Evolutionary conservation across 2,888 invertebrate species (phyloP), one percentile per base, ranked within the genome.

Genomic region (Xanthia togata): DNA sequence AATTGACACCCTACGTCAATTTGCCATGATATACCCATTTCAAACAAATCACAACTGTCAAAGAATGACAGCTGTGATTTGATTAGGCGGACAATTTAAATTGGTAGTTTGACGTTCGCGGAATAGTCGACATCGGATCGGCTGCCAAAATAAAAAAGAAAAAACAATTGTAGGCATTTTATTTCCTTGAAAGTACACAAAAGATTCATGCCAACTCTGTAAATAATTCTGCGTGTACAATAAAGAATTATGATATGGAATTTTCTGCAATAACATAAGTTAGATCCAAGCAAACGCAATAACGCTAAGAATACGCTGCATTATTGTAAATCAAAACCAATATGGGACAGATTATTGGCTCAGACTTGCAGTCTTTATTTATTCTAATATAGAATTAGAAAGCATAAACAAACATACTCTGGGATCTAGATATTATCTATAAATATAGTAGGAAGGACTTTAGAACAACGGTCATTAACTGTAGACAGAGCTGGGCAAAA

Each of bases 321-420:
- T 70, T 57, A 4, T 20, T 63, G 70, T 78, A 78, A 78, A 78
- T 78, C 50, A 71, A 71, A 71, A 70, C 20, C 38, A 35, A 31
- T 60, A 26, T 26, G 50, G 8, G 50, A 44, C 72, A 72, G 64
- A 41, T 26, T 35, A 14, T 72, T 78, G 79, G 79, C 79, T 72
- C 64, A 26, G 9, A 71, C 9, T 41, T 78, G 0, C 31, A 63
- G 23, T 41, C 31, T 41, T 50, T 57, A 50, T 64, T 31, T 57
- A 71, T 64, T 57, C 31, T 20, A 53, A 53, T 26, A 68, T 26
- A 68, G 20, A 26, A n/a, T n/a, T n/a, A n/a, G n/a, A n/a, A n/a
- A n/a, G n/a, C n/a, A n/a, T n/a, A 41, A 70, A 47, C n/a, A 55
- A 38, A 59, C 26, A 38, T 57, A 14, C 5, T 44, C n/a, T 31